phyloP scores from a whole-genome alignment of 2,888 invertebrate genomes.

The Mylabris sibirica region DNA sequence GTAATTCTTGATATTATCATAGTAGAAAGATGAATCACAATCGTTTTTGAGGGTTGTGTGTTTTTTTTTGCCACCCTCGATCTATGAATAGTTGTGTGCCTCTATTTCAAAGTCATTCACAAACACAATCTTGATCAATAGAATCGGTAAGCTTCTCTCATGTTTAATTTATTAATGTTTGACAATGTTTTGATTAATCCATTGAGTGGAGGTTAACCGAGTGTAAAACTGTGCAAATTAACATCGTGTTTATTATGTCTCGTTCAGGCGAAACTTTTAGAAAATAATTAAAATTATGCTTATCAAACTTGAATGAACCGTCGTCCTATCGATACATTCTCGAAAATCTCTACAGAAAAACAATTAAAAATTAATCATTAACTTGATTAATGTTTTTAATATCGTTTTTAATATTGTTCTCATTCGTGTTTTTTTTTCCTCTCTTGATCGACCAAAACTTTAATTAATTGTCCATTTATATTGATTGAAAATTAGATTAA shows the following conservation, averaged over 20 bases:
- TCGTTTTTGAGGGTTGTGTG: not conserved
- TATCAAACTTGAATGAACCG: slow-evolving; percentile 34
- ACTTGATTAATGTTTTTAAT: slow-evolving; percentile 30
- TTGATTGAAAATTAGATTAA: slow-evolving; percentile 7
- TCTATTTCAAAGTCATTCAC: not conserved
- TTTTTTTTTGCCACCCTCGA: not conserved
- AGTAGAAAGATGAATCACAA: not conserved
- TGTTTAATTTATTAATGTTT: slow-evolving; percentile 53
- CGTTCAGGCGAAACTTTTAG: slow-evolving; percentile 36
- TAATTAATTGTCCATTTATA: slow-evolving; percentile 31
- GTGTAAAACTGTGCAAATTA: slow-evolving; percentile 42
- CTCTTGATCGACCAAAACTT: slow-evolving; percentile 27
- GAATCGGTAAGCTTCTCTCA: slow-evolving; percentile 29
- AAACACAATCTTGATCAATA: slow-evolving; percentile 27
- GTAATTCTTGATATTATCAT: not conserved
- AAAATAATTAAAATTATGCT: slow-evolving; percentile 42
- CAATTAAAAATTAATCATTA: not conserved
- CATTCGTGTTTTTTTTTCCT: not conserved
- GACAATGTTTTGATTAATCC: slow-evolving; percentile 52
- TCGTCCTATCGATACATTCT: slow-evolving; percentile 13
- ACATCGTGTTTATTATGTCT: slow-evolving; percentile 45
- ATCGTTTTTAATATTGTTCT: slow-evolving; percentile 17
- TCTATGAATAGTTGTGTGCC: not conserved
- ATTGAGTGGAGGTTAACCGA: slow-evolving; percentile 37
- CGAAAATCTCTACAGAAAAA: not conserved